Conservation (phyloP, 2,113 vertebrate species). For the Lepisosteus osseus region DNA sequence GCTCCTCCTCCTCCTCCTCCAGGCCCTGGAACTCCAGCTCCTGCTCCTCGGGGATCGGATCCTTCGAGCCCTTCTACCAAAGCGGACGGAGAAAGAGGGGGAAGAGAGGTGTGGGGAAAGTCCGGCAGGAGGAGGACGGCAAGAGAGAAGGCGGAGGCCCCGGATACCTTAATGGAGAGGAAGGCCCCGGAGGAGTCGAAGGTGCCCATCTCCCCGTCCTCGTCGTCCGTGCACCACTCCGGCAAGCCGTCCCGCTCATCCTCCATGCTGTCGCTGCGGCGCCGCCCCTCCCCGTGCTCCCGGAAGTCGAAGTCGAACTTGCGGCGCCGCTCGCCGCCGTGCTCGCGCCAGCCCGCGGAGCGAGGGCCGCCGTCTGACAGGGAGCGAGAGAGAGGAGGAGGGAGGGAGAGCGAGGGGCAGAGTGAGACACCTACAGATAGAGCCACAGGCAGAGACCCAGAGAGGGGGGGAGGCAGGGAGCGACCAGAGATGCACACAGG, state of each 20-base stretch:
- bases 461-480: no score
- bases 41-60: slow-evolving; percentile 76
- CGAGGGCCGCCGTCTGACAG: slow-evolving; percentile 75
- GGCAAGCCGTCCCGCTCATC: slow-evolving; percentile 84
- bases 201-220: slow-evolving; percentile 87
- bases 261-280: slow-evolving; percentile 72
- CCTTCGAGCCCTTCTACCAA: slow-evolving; percentile 78
- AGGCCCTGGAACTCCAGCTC: slow-evolving; percentile 83
- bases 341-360: slow-evolving; percentile 88
- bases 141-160: background rate
- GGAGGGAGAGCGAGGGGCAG: background rate
- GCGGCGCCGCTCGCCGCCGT: slow-evolving; percentile 65
- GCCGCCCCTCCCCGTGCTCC: slow-evolving; percentile 67
- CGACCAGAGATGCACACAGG: no score
- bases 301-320: slow-evolving; percentile 88
- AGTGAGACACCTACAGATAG: background rate
- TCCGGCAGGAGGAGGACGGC: background rate
- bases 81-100: background rate
- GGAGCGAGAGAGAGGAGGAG: background rate
- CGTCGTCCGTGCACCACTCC: slow-evolving; percentile 87
- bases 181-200: slow-evolving; percentile 89
- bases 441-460: background rate
- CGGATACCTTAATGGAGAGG: slow-evolving; percentile 76
- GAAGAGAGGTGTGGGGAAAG: background rate
- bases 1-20: slow-evolving; percentile 73